These are phyloP conservation scores for Neria commutata DNA, from an alignment of 2,888 invertebrate species.

Conservation along the genomic window DNA sequence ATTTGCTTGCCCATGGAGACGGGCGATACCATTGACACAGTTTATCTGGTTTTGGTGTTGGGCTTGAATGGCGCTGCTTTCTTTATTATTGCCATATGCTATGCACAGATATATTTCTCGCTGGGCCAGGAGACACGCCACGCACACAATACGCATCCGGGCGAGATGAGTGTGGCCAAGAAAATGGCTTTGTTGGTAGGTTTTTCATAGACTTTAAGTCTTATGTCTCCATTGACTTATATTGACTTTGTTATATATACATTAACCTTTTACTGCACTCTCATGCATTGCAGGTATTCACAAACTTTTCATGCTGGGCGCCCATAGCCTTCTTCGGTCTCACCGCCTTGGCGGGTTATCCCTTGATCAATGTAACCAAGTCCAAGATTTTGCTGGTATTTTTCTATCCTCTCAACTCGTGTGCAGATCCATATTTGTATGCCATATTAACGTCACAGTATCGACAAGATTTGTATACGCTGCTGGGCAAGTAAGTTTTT, in stretches of 20 bases:
- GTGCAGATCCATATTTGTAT: conserved; percentile 91
- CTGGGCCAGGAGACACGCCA: conserved; percentile 73
- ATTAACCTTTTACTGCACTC: not conserved
- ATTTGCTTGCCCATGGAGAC: conserved; percentile 90
- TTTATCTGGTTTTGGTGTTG: conserved; percentile 77
- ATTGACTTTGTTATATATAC: not conserved
- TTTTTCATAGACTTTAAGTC: not conserved
- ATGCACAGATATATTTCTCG: conserved; percentile 84
- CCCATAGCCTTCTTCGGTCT: conserved; percentile 89
- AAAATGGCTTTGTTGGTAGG: conserved; percentile 85
- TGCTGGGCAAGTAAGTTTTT: conserved; percentile 70
- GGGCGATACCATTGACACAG: conserved; percentile 70
- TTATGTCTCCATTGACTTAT: not conserved
- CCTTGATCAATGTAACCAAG: conserved; percentile 81
- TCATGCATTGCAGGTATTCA: conserved; percentile 65
- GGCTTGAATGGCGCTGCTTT: conserved; percentile 81
- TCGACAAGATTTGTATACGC: conserved; percentile 73
- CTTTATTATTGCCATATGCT: conserved; percentile 81
- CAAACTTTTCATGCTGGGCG: conserved; percentile 84
- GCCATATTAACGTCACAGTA: conserved; percentile 89
- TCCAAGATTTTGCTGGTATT: conserved; percentile 85
- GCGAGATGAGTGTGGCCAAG: conserved; percentile 80
- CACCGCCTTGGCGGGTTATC: conserved; percentile 82
- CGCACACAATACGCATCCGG: conserved; percentile 62
- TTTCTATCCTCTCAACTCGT: conserved; percentile 90